Evolutionary conservation across 2,113 vertebrate species (phyloP).

Genomic region (Melanocharis versteri): DNA sequence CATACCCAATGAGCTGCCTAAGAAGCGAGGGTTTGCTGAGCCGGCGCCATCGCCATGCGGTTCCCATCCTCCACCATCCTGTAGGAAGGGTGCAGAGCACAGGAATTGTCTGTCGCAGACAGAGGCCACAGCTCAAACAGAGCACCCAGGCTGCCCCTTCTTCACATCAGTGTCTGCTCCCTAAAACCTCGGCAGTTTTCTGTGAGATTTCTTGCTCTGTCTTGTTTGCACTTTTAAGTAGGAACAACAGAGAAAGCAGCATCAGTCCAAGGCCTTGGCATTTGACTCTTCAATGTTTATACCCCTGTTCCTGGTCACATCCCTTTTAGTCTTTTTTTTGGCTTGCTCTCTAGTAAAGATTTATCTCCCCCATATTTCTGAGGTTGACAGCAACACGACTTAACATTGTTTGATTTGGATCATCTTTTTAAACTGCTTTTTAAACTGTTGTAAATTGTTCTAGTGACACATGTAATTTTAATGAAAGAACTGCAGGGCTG

Average conservation of each 20-base stretch:
- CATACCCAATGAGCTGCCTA: neutral
- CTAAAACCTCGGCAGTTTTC: neutral
- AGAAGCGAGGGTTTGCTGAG: neutral
- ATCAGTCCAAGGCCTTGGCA: neutral
- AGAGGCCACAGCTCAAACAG: neutral
- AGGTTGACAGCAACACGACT: neutral
- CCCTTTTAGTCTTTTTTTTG: neutral
- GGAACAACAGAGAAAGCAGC: neutral
- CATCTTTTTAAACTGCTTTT: neutral
- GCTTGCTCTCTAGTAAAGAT: neutral
- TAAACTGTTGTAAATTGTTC: neutral
- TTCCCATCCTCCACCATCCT: neutral
- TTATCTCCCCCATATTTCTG: neutral
- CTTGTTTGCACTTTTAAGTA: neutral
- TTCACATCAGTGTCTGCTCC: neutral
- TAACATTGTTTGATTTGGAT: neutral
- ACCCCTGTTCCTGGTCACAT: neutral
- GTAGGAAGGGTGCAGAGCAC: neutral
- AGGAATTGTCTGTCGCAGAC: neutral
- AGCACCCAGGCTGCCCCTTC: neutral
- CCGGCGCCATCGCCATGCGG: accelerated
- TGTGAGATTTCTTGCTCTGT: neutral
- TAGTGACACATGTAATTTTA: neutral
- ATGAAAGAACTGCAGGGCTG: neutral
- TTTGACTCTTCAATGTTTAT: neutral